Conservation (phyloP, 2,888 invertebrate species). For the Psylliodes chrysocephalus region DNA sequence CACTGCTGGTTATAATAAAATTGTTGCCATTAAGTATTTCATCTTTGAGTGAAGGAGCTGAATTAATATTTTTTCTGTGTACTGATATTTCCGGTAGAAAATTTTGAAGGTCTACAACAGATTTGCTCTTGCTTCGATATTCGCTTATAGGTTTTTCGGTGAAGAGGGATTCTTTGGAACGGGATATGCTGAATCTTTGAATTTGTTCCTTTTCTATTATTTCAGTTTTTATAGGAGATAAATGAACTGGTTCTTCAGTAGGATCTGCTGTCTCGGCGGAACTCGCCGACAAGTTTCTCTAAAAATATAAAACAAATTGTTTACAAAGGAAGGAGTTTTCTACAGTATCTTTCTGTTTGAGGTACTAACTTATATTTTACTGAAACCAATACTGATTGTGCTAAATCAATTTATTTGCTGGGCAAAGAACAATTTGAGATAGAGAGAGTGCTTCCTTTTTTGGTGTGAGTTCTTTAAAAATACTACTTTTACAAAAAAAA, state of each 20-base stretch:
- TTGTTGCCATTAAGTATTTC: conserved; percentile 34
- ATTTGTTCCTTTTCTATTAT: conserved; percentile 8
- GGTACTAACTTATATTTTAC: too few relatives aligned
- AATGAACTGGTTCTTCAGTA: conserved; percentile 15
- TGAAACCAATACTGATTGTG: too few relatives aligned
- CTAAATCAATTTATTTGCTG: too few relatives aligned
- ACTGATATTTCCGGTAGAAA: conserved; percentile 53
- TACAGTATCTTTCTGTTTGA: too few relatives aligned
- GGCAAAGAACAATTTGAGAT: too few relatives aligned
- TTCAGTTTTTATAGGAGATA: neutral
- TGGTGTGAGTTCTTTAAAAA: too few relatives aligned
- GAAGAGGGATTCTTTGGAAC: conserved; percentile 31
- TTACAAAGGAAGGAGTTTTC: too few relatives aligned
- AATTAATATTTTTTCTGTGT: conserved; percentile 57
- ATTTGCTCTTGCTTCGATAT: conserved; percentile 54
- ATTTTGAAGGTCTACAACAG: conserved; percentile 56
- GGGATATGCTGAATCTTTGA: conserved; percentile 32
- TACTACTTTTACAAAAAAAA: too few relatives aligned
- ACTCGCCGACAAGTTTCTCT: conserved; percentile 30
- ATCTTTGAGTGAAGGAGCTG: conserved; percentile 58
- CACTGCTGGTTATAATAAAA: conserved; percentile 27
- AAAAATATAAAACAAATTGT: conserved; percentile 10
- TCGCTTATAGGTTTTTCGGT: conserved; percentile 29
- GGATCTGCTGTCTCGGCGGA: conserved; percentile 33
- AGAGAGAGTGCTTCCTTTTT: too few relatives aligned